Conservation (phyloP, 2,888 invertebrate species). For the Globia sparganii region DNA sequence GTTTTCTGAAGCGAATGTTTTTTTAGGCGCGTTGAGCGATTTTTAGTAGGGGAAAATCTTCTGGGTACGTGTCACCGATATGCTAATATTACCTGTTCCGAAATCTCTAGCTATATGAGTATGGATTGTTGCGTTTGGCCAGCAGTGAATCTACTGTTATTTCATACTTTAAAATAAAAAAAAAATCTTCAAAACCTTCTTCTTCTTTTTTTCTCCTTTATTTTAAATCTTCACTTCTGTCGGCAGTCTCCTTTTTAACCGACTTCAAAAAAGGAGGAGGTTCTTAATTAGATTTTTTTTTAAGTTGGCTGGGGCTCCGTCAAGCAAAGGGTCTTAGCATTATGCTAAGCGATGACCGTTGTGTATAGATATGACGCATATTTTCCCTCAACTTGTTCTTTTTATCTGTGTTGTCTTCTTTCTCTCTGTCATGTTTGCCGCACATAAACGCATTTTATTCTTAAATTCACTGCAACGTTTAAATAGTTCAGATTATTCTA, state of each 20-base stretch:
- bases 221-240: not conserved
- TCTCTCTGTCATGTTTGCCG: not conserved
- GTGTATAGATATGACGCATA: not conserved
- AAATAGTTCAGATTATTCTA: not conserved
- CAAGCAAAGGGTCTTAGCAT: too few species aligned
- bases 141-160: not conserved
- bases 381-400: not conserved
- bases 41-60: not conserved
- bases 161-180: too few species aligned
- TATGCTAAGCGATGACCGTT: too few species aligned
- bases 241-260: not conserved
- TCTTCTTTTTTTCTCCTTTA: too few species aligned
- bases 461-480: not conserved
- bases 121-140: not conserved
- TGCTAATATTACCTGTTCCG: not conserved
- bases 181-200: too few species aligned
- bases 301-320: too few species aligned
- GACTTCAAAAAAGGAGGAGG: too few species aligned
- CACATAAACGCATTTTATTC: not conserved
- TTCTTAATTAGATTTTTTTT: too few species aligned
- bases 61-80: not conserved
- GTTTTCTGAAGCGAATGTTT: not conserved
- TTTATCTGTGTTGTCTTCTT: not conserved
- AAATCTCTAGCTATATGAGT: not conserved
- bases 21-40: not conserved